Percentiles rank a stretch among this genome's conserved stretches.
These are phyloP conservation scores for Drosophila biarmipes DNA, from an alignment of 1,140 invertebrate species.

Conservation along the genomic window DNA sequence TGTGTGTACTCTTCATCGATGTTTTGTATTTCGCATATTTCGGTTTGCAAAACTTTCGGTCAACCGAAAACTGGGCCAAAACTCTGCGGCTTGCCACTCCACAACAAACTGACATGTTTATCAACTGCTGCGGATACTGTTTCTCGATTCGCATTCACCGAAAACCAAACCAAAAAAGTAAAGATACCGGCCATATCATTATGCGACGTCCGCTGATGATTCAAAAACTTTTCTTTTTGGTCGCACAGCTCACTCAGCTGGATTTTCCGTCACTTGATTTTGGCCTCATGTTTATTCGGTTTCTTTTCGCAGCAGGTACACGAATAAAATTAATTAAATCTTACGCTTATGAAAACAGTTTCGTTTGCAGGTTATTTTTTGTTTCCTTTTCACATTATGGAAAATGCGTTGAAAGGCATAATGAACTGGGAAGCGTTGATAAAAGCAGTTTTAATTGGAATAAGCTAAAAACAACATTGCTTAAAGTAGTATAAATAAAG, in stretches of 20 bases:
- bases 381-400: slow-evolving; percentile 26
- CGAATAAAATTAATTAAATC: slow-evolving; percentile 46
- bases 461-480: slow-evolving; percentile 1
- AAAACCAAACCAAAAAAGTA: slow-evolving; percentile 25
- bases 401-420: slow-evolving; percentile 16
- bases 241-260: slow-evolving; percentile 5
- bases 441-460: slow-evolving; percentile 11
- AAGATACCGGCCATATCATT: slow-evolving; percentile 24
- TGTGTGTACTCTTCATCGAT: slow-evolving; percentile 19
- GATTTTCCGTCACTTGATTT: slow-evolving; percentile 20
- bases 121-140: slow-evolving; percentile 29
- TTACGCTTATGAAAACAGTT: slow-evolving; percentile 38
- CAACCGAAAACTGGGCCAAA: slow-evolving; percentile 49
- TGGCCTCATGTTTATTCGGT: slow-evolving; percentile 19
- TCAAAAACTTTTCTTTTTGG: slow-evolving; percentile 12
- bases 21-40: slow-evolving; percentile 40
- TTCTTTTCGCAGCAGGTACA: not conserved
- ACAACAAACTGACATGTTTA: slow-evolving; percentile 38
- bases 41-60: slow-evolving; percentile 35
- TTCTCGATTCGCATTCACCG: slow-evolving; percentile 26
- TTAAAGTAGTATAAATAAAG: not conserved
- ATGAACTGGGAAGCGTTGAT: slow-evolving; percentile 17
- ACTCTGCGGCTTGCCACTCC: slow-evolving; percentile 37
- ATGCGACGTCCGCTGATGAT: slow-evolving; percentile 10
- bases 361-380: slow-evolving; percentile 16